Evolutionary conservation across 2,797 vertebrate genomes (phyloP), one percentile per base, ranked within the genome.

Genomic region (Argentina silus): DNA sequence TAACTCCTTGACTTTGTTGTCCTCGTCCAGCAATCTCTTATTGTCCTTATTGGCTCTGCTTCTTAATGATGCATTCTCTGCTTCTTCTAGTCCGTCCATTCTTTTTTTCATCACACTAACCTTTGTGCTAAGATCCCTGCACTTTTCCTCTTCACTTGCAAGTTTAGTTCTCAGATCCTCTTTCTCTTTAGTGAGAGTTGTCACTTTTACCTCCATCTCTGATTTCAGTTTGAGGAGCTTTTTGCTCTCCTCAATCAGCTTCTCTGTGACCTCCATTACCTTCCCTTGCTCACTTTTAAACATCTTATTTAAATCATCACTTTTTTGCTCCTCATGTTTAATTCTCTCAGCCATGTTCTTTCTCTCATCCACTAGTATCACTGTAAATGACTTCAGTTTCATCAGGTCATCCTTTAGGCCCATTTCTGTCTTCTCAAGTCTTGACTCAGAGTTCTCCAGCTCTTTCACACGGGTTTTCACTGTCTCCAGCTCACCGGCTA

Each of bases 231-330:
- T 98, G 69, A 99, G 91, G 76, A 97, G 94, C 76, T 95, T 98
- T 81, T 98, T 99, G 86, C 98, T 99, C 90, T 99, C 98, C 75
- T 99, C 97, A 0, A 99, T 99, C 79, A 99, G 85, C 79, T 96
- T 99, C 87, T 98, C 98, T 0, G 97, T 99, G 43, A 99, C 96
- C 57, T 98, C 95, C 78, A 94, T 98, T 45, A 98, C 96, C 78
- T 98, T 98, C 3, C 93, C 88, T 86, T 99, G 96, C 83, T 99
- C 97, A 1, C 93, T 90, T 87, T 97, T 96, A 73, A 97, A 93
- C 88, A 93, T 95, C 82, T 88, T 93, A 74, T 93, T 96, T 60
- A 96, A 73, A 53, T 95, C 93, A 0, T 96, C 93, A 5, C 94
- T 94, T 81, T 96, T 98, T 83, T 94, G 93, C 76, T 98, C 96